Base-by-base conservation (phyloP, 2,797 vertebrate species). In the Squalus acanthias region DNA sequence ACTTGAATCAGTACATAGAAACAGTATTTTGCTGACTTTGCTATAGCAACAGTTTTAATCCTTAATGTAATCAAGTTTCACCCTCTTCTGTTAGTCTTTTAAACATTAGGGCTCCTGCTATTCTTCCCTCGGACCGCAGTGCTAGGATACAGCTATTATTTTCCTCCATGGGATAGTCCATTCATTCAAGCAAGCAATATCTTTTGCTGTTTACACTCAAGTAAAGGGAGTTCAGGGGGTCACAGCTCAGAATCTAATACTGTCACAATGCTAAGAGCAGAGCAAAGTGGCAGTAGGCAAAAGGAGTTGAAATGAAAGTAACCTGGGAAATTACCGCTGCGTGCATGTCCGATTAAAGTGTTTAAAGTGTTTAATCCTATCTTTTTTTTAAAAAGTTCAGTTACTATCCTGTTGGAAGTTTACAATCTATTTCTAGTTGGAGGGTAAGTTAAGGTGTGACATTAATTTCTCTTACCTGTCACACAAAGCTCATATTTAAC, bases 1-100 rank as follows among this genome's bases (percentile, higher is more conserved):
- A 97, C 97, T 97, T 97, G 98, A 97, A 97, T 97, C 97, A 98
- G 97, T 97, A 96, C 98, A 98, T 98, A 97, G 98, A 97, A 98
- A 98, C 97, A 97, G 97, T 98, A 97, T 98, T 98, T 98, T 97
- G 50, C 97, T 97, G 97, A 97, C 97, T 97, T 98, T 98, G 97
- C 98, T 97, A 96, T 97, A 98, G 98, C 97, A 98, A 98, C 98
- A 97, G 97, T 97, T 96, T 97, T 98, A 98, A 98, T 98, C 98
- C 97, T 97, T 97, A 98, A 98, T 97, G 98, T 97, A 98, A 98
- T 98, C 97, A 97, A 97, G 97, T 97, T 97, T 98, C 97, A 97
- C 97, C 96, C 96, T 97, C 96, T 97, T 97, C 97, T 97, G 96
- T 97, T 97, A 96, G 97, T 97, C 97, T 97, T 97, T 97, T 3